Evolutionary conservation across 1,140 invertebrate species (phyloP).

Genomic region (Brevipalpus yothersi): DNA sequence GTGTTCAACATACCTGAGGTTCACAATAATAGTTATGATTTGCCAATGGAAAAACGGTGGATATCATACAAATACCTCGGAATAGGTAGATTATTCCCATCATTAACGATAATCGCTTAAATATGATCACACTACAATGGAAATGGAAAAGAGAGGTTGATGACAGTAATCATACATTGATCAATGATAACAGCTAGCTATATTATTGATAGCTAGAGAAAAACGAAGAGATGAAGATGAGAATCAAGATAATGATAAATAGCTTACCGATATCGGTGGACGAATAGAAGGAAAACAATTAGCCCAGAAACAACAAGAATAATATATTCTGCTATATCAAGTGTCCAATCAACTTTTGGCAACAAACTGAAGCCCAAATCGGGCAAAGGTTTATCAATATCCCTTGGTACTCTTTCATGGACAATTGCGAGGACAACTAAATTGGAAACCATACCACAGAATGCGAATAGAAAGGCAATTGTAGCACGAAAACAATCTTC

Average conservation of each 20-base stretch:
- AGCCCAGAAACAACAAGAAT: conserved; percentile 50
- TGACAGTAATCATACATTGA: neutral
- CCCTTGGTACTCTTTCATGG: conserved; percentile 56
- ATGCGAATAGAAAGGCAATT: conserved; percentile 23
- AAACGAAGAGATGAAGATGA: neutral
- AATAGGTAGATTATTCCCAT: conserved; percentile 60
- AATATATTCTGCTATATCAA: conserved; percentile 54
- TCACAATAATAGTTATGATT: conserved; percentile 57
- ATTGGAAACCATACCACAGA: conserved; percentile 22
- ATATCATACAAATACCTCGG: conserved; percentile 63
- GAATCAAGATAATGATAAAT: neutral
- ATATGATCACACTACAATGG: conserved; percentile 42
- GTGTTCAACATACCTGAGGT: conserved; percentile 34
- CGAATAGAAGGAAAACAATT: conserved; percentile 42
- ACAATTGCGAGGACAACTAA: conserved; percentile 43
- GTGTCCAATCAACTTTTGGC: conserved; percentile 40
- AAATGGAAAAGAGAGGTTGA: conserved; percentile 6
- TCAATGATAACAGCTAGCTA: neutral
- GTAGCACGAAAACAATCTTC: neutral
- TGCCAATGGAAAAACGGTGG: conserved; percentile 57
- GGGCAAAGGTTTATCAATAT: conserved; percentile 37
- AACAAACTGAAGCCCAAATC: conserved; percentile 55
- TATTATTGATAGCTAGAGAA: neutral
- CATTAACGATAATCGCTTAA: conserved; percentile 51
- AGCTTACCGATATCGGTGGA: conserved; percentile 53